Base-by-base conservation (phyloP, 2,113 vertebrate species). In the Pipa parva region DNA sequence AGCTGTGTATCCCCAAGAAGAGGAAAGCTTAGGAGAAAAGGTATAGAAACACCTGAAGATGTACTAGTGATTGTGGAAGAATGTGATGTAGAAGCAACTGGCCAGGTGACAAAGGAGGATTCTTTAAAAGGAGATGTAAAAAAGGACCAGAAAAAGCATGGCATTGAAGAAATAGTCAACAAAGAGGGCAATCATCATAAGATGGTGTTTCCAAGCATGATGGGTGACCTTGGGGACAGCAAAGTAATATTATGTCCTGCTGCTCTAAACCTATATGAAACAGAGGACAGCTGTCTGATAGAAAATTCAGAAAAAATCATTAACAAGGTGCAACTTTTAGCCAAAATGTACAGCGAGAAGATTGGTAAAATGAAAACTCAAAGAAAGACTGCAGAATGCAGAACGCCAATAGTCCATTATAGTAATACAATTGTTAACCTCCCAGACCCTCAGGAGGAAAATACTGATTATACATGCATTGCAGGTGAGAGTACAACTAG, bases 311-410 rank as follows among this genome's bases (percentile, higher is more conserved):
- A 92, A 63, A 86, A 90, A 11, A 89, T 94, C 20, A 79, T 92
- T 0, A 95, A 82, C 69, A 92, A 92, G 4, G 93, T 95, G n/a
- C 91, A 94, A 21, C 89, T 92, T 17, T 11, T 95, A 72, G 92
- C 93, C 1, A 84, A 79, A 5, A 93, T 95, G 78, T 95, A 94
- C 77, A 89, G 90, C 0, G 80, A 87, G 73, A 89, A 91, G 71
- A 87, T 88, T 56, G 78, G 85, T 49, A 81, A 83, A 71, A 88
- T 89, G 85, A 27, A 48, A 36, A 51, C 7, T 0, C 18, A 33
- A 2, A 69, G 72, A 61, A 28, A 6, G 5, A 61, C 39, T n/a
- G 29, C 28, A n/a, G 59, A 28, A 2, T 50, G 52, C 33, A 1
- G 0, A 9, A 63, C 36, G 6, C 12, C 12, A 4, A 27, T 3